A percentile compares a stretch with the other conserved stretches of the same genome.
Evolutionary conservation across 2,797 vertebrate species (phyloP).

Genomic region (Labeo calbasu): DNA sequence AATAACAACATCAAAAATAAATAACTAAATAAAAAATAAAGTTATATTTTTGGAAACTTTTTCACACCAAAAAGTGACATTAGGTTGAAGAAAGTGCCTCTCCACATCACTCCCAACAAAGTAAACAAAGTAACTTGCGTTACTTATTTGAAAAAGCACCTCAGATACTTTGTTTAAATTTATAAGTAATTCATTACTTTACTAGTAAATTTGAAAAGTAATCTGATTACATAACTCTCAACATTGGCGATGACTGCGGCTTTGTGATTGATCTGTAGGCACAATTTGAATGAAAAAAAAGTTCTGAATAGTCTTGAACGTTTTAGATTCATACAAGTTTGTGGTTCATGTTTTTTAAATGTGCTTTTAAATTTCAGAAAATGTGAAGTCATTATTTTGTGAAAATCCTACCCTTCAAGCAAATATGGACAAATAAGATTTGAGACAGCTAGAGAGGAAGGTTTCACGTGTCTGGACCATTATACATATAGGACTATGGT

Average conservation of each 20-base stretch:
- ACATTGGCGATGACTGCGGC: background rate
- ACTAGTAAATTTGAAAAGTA: too few species aligned
- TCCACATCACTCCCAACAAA: too few species aligned
- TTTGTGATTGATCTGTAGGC: background rate
- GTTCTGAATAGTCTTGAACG: background rate
- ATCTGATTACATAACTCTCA: too few species aligned
- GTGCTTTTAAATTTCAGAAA: background rate
- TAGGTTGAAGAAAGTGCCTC: too few species aligned
- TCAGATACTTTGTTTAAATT: too few species aligned
- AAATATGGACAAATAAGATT: background rate
- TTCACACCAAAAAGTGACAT: too few species aligned
- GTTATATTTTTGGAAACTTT: background rate
- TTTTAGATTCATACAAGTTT: too few species aligned
- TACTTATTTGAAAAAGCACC: too few species aligned
- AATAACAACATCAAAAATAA: too few species aligned
- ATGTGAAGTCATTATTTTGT: background rate
- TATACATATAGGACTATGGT: background rate
- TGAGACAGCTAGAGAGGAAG: background rate
- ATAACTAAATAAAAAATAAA: too few species aligned
- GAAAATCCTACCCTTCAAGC: background rate
- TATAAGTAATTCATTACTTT: too few species aligned
- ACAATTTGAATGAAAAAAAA: background rate
- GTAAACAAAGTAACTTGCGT: too few species aligned
- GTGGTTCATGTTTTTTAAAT: background rate
- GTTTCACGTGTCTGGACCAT: background rate